Evolutionary conservation across 2,888 invertebrate genomes (phyloP).

Genomic region (Cerastoderma edule): DNA sequence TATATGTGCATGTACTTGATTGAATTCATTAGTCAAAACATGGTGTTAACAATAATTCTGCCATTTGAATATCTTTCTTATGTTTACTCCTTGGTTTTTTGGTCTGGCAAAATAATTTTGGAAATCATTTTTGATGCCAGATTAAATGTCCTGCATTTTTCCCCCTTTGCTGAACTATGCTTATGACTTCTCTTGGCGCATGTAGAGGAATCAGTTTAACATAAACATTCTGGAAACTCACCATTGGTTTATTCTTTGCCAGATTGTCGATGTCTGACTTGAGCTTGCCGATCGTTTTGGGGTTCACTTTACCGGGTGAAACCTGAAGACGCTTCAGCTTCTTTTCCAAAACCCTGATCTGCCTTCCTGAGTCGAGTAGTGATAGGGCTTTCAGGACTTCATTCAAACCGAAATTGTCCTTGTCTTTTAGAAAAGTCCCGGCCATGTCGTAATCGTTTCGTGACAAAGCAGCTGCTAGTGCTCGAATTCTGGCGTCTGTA

Average conservation of each 20-base stretch:
- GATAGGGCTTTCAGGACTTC: constrained; percentile 79
- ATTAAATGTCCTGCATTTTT: too few relatives aligned
- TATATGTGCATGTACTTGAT: too few relatives aligned
- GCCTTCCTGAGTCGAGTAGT: constrained; percentile 79
- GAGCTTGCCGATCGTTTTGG: constrained; percentile 77
- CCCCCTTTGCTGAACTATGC: too few relatives aligned
- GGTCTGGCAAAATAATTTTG: too few relatives aligned
- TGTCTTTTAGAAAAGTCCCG: constrained; percentile 72
- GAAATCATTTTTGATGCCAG: too few relatives aligned
- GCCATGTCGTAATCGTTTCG: constrained; percentile 79
- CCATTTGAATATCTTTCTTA: too few relatives aligned
- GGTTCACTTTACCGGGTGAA: constrained; percentile 72
- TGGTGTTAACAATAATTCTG: too few relatives aligned
- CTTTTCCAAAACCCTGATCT: constrained; percentile 79
- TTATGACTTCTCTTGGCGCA: too few relatives aligned
- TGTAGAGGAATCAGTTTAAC: too few relatives aligned
- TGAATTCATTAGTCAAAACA: too few relatives aligned
- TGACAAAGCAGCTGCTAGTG: constrained; percentile 81
- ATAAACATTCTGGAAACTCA: constrained; percentile 67
- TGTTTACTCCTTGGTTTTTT: too few relatives aligned
- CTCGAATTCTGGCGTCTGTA: constrained; percentile 72
- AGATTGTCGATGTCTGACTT: constrained; percentile 81
- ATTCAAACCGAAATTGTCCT: constrained; percentile 76
- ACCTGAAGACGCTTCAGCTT: constrained; percentile 75
- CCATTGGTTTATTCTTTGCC: constrained; percentile 74